phyloP scores from a whole-genome alignment of 2,113 vertebrate genomes.

The Tonatia bakeri region DNA sequence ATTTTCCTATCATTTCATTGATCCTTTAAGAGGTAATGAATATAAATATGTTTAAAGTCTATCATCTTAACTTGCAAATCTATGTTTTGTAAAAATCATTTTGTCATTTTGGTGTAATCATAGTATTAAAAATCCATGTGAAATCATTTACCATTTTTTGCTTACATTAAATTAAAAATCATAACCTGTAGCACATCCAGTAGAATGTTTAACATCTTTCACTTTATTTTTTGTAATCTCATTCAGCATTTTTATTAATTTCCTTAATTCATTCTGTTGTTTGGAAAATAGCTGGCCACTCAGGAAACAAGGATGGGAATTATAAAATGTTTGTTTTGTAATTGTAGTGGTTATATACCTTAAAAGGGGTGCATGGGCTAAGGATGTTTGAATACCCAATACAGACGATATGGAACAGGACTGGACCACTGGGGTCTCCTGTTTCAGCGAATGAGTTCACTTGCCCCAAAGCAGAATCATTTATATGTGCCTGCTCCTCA shows the following conservation, averaged over 20 bases:
- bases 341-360: neutral
- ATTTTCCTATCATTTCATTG: neutral
- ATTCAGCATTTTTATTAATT: slow-evolving; percentile 42
- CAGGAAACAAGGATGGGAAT: neutral
- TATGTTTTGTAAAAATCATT: neutral
- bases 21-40: neutral
- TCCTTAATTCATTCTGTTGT: slow-evolving; percentile 30
- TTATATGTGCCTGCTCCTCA: neutral
- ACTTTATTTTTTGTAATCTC: slow-evolving; percentile 22
- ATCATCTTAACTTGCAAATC: neutral
- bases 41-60: slow-evolving; percentile 15
- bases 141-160: slow-evolving; percentile 38
- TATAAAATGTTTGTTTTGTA: neutral
- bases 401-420: neutral
- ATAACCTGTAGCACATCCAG: neutral
- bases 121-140: neutral
- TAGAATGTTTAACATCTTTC: slow-evolving; percentile 23
- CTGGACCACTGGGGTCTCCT: neutral
- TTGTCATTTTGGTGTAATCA: neutral
- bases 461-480: neutral
- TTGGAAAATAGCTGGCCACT: slow-evolving; percentile 14
- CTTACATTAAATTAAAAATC: slow-evolving; percentile 32
- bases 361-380: neutral
- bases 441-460: neutral
- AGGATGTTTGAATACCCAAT: neutral